Percentiles rank a stretch among this genome's conserved stretches.
Conservation (phyloP, 2,888 invertebrate genomes). For the Perizoma flavofasciatum region DNA sequence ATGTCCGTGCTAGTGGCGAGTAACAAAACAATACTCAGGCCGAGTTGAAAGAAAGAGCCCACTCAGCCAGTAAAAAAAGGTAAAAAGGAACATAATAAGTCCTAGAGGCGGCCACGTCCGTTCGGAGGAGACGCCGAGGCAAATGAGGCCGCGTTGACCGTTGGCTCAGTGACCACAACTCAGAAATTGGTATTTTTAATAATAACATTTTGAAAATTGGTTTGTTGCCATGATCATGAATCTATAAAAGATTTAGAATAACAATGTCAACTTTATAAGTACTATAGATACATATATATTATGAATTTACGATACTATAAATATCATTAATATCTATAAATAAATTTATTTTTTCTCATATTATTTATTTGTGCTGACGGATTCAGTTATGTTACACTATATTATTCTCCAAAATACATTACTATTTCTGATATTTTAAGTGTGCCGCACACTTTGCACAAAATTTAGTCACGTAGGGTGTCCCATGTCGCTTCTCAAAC, state of each 20-base stretch:
- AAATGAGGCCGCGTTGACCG: constrained; percentile 59
- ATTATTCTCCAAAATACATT: constrained; percentile 48
- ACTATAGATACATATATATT: too few relatives aligned
- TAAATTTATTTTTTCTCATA: too few relatives aligned
- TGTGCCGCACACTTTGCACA: constrained; percentile 72
- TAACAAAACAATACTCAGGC: constrained; percentile 63
- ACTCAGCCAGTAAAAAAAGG: constrained; percentile 66
- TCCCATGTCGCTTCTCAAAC: constrained; percentile 78
- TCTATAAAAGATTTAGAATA: too few relatives aligned
- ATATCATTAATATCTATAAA: too few relatives aligned
- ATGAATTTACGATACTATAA: too few relatives aligned
- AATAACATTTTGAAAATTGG: constrained; percentile 7
- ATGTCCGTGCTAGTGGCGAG: constrained; percentile 64
- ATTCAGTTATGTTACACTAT: constrained; percentile 44
- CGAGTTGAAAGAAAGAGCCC: constrained; percentile 64
- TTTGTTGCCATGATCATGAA: constrained; percentile 2
- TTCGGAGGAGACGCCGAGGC: constrained; percentile 62
- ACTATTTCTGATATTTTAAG: constrained; percentile 67
- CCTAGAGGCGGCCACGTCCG: constrained; percentile 65
- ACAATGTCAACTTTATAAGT: too few relatives aligned
- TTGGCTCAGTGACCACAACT: constrained; percentile 56
- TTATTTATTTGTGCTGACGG: background rate
- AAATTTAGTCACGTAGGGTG: constrained; percentile 82
- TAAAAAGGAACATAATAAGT: constrained; percentile 70
- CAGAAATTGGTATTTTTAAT: constrained; percentile 34